Evolutionary conservation across 2,888 invertebrate genomes (phyloP), one percentile per base, ranked within the genome.

Genomic region (Apotomis betuletana): DNA sequence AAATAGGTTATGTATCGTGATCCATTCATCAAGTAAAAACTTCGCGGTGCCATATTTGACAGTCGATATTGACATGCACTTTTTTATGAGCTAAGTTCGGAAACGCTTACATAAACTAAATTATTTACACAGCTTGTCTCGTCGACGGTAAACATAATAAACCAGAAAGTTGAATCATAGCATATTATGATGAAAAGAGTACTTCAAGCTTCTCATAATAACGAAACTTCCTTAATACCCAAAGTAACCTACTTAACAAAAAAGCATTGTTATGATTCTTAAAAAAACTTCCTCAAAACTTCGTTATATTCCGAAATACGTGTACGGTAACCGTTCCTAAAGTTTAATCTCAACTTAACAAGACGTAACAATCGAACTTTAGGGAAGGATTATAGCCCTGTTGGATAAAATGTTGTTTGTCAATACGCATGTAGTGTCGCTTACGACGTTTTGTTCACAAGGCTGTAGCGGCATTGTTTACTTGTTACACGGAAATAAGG

Each of bases 311-410:
- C 46, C 12, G 10, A 12, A 62, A 36, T 27, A 51, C 27, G 27
- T 15, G 55, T 44, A 64, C 64, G 44, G 52, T 41, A 54, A 64
- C 51, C 36, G 51, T 44, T 52, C 55, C 15, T 3, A 13, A 38
- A 62, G 62, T 62, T 49, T 38, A n/a, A 62, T 62, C 36, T 46
- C 2, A 36, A 64, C 15, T 13, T 10, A 49, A 49, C 49, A 46
- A 54, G 13, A 58, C 27, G 36, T 67, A 67, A 67, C 58, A 58
- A 67, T 58, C 36, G 49, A 58, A 67, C 44, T 67, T 67, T 27
- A 5, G n/a, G 5, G 46, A 57, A 65, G 49, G 65, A 49, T 67
- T 58, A 58, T 12, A 5, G 3, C 49, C 8, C 9, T 8, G 6
- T 9, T 8, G 9, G 49, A 49, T 2, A 9, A 49, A 49, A 49